Evolutionary conservation across 1,140 invertebrate genomes (phyloP), one percentile per base, ranked within the genome.

Genomic region (Eriocheir sinensis): DNA sequence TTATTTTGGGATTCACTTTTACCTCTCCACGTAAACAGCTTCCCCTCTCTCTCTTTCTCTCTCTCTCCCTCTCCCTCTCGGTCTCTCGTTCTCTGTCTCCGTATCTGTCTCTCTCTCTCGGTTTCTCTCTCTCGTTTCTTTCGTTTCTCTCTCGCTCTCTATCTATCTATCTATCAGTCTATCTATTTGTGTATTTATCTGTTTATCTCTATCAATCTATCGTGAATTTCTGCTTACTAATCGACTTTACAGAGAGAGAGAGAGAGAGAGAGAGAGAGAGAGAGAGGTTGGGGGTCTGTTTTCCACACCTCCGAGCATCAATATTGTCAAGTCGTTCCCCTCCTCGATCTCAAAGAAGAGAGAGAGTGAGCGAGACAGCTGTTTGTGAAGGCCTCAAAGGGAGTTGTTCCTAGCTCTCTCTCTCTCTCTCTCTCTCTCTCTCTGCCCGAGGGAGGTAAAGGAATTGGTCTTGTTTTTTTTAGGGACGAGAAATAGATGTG

Each of bases 361-460:
- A 72, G 60, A 72, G 60, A n/a, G 4, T 72, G 60, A 72, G 60
- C 21, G 60, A 72, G 60, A 72, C 60, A 72, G 60, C 60, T 72
- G 60, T 72, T 72, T 72, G 60, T 72, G 60, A 72, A 72, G 60
- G 27, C 60, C 60, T 72, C 60, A 72, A 72, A 72, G 60, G n/a
- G 21, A 12, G 60, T 21, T 21, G 12, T 72, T 21, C 60, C 60
- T 72, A 21, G 60, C 60, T n/a, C 60, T 72, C 60, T n/a, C 60
- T n/a, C n/a, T 21, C 60, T n/a, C 27, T n/a, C n/a, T n/a, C 60
- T n/a, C 60, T 72, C 60, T n/a, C 60, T n/a, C n/a, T 21, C 60
- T n/a, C 27, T n/a, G n/a, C n/a, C n/a, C n/a, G n/a, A n/a, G n/a
- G n/a, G n/a, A n/a, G n/a, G n/a, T n/a, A n/a, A n/a, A n/a, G n/a